Evolutionary conservation across 2,797 vertebrate genomes (phyloP), one percentile per base, ranked within the genome.

Genomic region (Benthosema pterotum): DNA sequence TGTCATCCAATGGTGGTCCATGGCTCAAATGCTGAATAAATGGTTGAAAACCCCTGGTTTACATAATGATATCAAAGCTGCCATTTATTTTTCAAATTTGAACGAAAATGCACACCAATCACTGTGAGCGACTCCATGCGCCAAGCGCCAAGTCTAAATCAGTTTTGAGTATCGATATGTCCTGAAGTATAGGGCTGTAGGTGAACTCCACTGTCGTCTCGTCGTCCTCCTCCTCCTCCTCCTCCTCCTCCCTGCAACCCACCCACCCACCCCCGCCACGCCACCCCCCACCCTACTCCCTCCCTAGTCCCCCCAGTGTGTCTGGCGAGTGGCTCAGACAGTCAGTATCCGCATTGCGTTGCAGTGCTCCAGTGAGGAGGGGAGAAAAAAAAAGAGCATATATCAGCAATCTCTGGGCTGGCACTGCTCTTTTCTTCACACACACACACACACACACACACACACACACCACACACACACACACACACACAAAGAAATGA

Each of bases 321-420:
- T 92, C 92, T 93, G 87, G 90, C 88, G 84, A 86, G 87, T 91
- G 89, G 86, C 90, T 91, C 86, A 88, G 90, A 89, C 91, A 91
- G 90, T 85, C 84, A 81, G 87, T 87, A 92, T 93, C 92, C 91
- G 92, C 92, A 94, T 92, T 94, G 92, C 92, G 91, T 92, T 92
- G 89, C 89, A 85, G 88, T 75, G 82, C 89, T 91, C 87, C 78
- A 82, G 82, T 58, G 71, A 87, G 85, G 85, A 88, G 81, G 82
- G 83, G 66, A 53, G 83, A 89, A 89, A 90, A 90, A 84, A 89
- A 89, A 90, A 90, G 85, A 89, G 89, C 89, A 84, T 76, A 88
- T 92, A 93, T 93, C 92, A 92, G 91, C 92, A 91, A 88, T 92
- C 88, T 90, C 68, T 75, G 84, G 84, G 80, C 78, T 67, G 78